Evolutionary conservation across 2,888 invertebrate genomes (phyloP), one percentile per base, ranked within the genome.

Genomic region (Psylliodes chrysocephalus): DNA sequence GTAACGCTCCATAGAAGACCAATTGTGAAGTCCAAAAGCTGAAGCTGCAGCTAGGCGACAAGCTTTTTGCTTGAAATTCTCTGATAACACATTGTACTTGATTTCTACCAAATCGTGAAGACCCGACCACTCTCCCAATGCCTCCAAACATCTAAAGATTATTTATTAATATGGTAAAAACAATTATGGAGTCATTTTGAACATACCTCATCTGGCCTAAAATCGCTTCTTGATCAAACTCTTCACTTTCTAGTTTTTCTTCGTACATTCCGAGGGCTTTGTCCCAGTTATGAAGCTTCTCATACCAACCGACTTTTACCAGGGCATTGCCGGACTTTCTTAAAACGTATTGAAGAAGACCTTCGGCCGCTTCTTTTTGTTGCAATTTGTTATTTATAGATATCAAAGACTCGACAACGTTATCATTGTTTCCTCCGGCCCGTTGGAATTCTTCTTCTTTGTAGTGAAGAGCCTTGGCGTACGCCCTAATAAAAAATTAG

Each of bases 231-330:
- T 91, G 85, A 76, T 95, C 93, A 7, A 73, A 67, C 10, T 67
- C 70, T 68, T 90, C 88, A 0, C 83, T 83, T 5, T 86, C 84
- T 42, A 94, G 82, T 76, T 93, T 92, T 54, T 90, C 90, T 51
- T 90, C 88, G 76, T 99, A 99, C 0, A 96, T 88, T 66, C 90
- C 88, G 40, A 98, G 84, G 0, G 99, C 99, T 78, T 95, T 95
- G 75, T 98, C 96, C 98, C 98, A 99, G 79, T 98, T 96, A 82
- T 99, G 98, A 1, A 99, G 85, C 82, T 99, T 98, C 81, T 99
- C 99, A 81, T 98, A 98, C 99, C 99, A 99, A 5, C 95, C 87
- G 47, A 98, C 96, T 64, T 74, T 67, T 4, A 71, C 64, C 65
- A 84, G 85, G 12, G 88, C 86, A 70, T 89, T 88, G 0, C 88